Evolutionary conservation across 1,140 invertebrate genomes (phyloP), one percentile per base, ranked within the genome.

Genomic region (Batillaria attramentaria): DNA sequence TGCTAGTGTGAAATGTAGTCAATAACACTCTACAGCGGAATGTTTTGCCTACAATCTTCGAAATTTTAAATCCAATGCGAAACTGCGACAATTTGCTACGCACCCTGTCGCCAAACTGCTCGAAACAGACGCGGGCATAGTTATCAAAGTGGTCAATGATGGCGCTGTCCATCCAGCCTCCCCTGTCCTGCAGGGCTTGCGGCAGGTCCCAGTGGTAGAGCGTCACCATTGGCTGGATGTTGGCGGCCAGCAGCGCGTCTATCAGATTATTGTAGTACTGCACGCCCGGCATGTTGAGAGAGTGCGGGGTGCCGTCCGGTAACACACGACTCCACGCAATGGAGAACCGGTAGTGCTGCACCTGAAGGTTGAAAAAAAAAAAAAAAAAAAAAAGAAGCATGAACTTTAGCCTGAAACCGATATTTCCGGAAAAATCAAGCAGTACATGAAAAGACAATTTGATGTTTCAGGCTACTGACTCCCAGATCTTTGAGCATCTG

Each of bases 131-230:
- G 6, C 81, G 57, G 28, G 92, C 89, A 77, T 91, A 92, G 57
- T 90, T 86, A 43, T 89, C 86, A 80, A 94, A 93, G 78, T 91
- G 92, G n/a, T 92, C 87, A 0, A 89, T 85, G 35, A 92, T 91
- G 1, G 88, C 50, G 3, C 90, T 84, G 81, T 93, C 93, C 0
- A 89, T 80, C 92, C 93, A 93, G 10, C 93, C 93, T 31, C 89
- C 92, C 16, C 75, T 28, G 50, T 85, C 72, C 65, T 91, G 46
- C 46, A 79, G 65, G 16, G 83, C 79, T 76, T 89, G 87, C 6
- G 91, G 88, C 43, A 91, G 84, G 78, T 92, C 92, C 90, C 91
- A 92, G 85, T 93, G 92, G 82, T 91, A 93, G 37, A 93, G 79
- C 10, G 90, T 94, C 1, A 95, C 93, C 91, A 89, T 85, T 20